phyloP scores from a whole-genome alignment of 2,113 vertebrate species.

The Rhinolophus ferrumequinum region DNA sequence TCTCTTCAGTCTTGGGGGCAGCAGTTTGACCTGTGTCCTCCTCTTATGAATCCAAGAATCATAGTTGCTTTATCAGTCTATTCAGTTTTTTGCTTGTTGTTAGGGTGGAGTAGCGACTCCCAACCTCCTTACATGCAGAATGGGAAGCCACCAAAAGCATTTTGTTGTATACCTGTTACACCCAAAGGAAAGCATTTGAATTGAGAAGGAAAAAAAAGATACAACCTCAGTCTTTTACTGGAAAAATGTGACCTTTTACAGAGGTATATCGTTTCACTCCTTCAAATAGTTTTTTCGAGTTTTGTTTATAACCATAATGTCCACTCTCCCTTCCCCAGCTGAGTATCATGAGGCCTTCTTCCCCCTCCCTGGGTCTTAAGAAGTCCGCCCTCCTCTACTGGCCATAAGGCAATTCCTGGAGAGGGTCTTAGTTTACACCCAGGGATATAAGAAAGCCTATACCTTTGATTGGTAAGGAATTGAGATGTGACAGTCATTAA shows the following conservation, averaged over 20 bases:
- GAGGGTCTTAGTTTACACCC: background rate
- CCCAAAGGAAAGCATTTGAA: background rate
- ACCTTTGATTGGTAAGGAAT: background rate
- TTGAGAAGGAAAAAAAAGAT: background rate
- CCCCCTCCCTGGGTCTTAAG: background rate
- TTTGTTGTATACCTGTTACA: background rate
- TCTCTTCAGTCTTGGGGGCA: background rate
- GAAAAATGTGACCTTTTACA: background rate
- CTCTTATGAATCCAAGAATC: background rate
- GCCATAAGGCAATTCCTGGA: background rate
- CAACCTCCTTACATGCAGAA: background rate
- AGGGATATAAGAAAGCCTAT: background rate
- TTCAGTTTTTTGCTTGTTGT: background rate
- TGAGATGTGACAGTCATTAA: background rate
- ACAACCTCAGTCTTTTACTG: background rate
- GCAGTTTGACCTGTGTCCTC: background rate
- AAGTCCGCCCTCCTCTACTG: background rate
- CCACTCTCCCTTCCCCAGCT: background rate
- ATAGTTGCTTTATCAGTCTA: background rate
- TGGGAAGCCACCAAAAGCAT: background rate
- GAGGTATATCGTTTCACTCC: background rate
- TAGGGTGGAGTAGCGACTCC: background rate
- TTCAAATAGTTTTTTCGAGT: background rate
- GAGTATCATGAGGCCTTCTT: background rate
- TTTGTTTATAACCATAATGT: background rate